These are phyloP conservation scores for Oscheius sp. DNA, from an alignment of 2,888 invertebrate species.

Conservation along the genomic window DNA sequence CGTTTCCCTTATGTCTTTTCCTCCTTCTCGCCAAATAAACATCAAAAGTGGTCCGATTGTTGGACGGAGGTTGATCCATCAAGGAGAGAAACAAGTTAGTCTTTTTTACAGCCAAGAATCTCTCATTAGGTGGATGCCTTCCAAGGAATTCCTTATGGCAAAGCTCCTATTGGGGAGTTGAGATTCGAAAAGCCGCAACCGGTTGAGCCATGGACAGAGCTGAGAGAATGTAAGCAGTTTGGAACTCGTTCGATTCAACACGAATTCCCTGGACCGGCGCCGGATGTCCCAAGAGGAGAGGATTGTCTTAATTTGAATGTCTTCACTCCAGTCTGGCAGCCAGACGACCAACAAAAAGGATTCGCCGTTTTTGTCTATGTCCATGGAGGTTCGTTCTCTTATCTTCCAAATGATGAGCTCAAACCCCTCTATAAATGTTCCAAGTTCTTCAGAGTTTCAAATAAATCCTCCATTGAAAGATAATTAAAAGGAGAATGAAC, in stretches of 20 bases:
- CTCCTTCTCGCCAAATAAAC: constrained; percentile 41
- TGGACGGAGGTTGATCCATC: constrained; percentile 48
- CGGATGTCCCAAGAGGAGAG: constrained; percentile 31
- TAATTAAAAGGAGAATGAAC: background rate
- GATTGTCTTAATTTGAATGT: constrained; percentile 53
- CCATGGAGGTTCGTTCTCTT: constrained; percentile 38
- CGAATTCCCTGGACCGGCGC: constrained; percentile 16
- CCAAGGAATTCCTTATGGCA: constrained; percentile 56
- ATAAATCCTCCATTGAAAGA: background rate
- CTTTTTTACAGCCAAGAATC: background rate
- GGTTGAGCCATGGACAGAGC: constrained; percentile 45
- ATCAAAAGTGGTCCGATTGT: constrained; percentile 52
- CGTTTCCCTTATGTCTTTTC: constrained; percentile 23
- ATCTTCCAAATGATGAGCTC: background rate
- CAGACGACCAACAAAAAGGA: constrained; percentile 35
- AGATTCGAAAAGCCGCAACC: constrained; percentile 49
- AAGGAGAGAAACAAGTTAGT: constrained; percentile 46
- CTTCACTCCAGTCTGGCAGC: constrained; percentile 50
- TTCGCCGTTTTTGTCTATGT: constrained; percentile 52
- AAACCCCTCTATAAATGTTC: no score
- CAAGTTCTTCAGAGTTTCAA: no score
- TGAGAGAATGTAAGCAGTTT: constrained; percentile 43
- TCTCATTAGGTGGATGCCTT: constrained; percentile 49
- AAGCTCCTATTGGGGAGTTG: constrained; percentile 46
- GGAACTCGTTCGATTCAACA: constrained; percentile 46